Evolutionary conservation across 2,797 vertebrate genomes (phyloP), one percentile per base, ranked within the genome.

Genomic region (Falco biarmicus): DNA sequence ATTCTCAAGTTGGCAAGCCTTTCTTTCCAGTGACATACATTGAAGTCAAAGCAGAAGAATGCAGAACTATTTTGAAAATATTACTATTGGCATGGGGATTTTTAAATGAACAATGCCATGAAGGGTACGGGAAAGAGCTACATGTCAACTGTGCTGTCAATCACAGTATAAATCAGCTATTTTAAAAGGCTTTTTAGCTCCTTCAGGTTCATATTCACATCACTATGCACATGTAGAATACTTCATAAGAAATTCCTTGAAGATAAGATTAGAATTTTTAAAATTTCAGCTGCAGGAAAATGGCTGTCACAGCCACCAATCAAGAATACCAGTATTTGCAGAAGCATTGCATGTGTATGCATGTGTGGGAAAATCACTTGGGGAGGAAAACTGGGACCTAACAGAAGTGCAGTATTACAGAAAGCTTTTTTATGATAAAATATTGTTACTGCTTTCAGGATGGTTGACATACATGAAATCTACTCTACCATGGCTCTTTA

Each of bases 71-170:
- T 90, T 71, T 57, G 32, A 77, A 94, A 91, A 54, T 21, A 47
- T 9, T 64, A 24, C 41, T 28, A 15, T 15, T 47, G 39, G 34
- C 41, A 89, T 0, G 0, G 5, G 13, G 10, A 64, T 60, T 84
- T 91, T 91, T 57, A 88, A 78, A 71, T 25, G 0, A 89, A 70
- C 18, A 77, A 31, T 37, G 18, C 21, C 29, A 48, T 1, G 2
- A 88, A 24, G 7, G 17, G 34, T 34, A 57, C 26, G 19, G 39
- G 13, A 77, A 78, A 93, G 28, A 91, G 34, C 34, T 39, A 28
- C 5, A 1, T 47, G 12, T 50, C 45, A 47, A 41, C 50, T 32
- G 3, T 45, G 74, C 73, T 75, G 48, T 32, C 61, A 63, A 34
- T 79, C 29, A 43, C 31, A 53, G 10, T 19, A 78, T 1, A 3